Evolutionary conservation across 2,888 invertebrate species (phyloP), one percentile per base, ranked within the genome.

Genomic region (Clitarchus hookeri): DNA sequence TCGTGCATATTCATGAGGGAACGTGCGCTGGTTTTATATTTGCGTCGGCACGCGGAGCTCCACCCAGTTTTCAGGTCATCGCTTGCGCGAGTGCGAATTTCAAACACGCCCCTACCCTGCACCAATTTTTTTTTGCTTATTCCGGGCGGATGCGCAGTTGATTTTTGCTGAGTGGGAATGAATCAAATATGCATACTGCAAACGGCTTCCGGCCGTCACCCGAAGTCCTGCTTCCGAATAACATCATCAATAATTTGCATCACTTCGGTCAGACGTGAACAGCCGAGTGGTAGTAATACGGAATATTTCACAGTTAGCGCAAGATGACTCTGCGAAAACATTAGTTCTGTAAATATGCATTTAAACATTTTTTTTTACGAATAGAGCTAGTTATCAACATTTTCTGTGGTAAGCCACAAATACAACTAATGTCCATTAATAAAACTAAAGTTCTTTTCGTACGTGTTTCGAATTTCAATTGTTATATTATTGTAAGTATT

Each of bases 171-270:
- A 65, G 65, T n/a, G 65, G 65, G 65, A n/a, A 8, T 48, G n/a
- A 65, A 65, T 65, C 19, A 65, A 65, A 65, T 65, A 65, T 65
- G 65, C 65, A 65, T 65, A n/a, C 65, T 65, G 65, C 65, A 65
- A n/a, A n/a, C 65, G 65, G 65, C 65, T 65, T 65, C 65, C 65
- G 65, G 65, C 65, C 19, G n/a, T 19, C 65, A 23, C 65, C n/a
- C 65, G 13, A 23, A 65, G 23, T 11, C 48, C 48, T 65, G 23
- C 23, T 65, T 65, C 65, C 65, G 65, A 65, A 65, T 65, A 65
- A 65, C 65, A 9, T n/a, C 65, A n/a, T 65, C 65, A 65, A 65
- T 65, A 65, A 65, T 65, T 65, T 19, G 65, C 23, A 23, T 65
- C 65, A 2, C 65, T 65, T 23, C 8, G n/a, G 65, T n/a, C n/a